Evolutionary conservation across 53 echinoderm and acorn worm species (phyloP), one percentile per base, ranked within the genome.

Genomic region (Holothuria scabra): DNA sequence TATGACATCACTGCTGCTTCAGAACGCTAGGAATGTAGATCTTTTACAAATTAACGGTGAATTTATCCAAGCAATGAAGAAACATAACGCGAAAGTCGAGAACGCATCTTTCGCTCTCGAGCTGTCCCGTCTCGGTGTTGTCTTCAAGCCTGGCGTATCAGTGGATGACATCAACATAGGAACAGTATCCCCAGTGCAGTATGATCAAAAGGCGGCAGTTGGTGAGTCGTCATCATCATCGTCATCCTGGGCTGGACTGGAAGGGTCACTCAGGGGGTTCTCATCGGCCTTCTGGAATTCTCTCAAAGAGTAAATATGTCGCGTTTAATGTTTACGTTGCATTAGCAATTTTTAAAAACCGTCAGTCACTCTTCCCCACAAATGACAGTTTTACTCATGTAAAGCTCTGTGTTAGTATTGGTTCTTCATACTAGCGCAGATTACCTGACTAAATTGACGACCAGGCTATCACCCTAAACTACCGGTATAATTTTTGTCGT

Each of bases 261-360:
- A 48, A 28, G 76, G 25, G 24, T 76, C 76, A 23, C 3, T 76
- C 24, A 48, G 49, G 52, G 76, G 29, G 29, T 76, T 76, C 5
- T 76, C 76, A 49, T 11, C 76, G 19, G 76, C 76, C 2, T 76
- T 76, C 28, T 76, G 76, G 76, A 76, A 76, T 26, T 48, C 76
- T 11, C 28, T 76, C 0, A 48, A 49, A 22, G 76, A 76, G 25
- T 76, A 48, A 76, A 41, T 41, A 5, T 41, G 7, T 41, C 41
- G 41, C 41, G 2, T 41, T 6, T 6, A 41, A 41, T 41, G 7
- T 41, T 8, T 41, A 41, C 10, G 41, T 41, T 41, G 2, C 41
- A n/a, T n/a, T n/a, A n/a, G n/a, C n/a, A n/a, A n/a, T n/a, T n/a
- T n/a, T n/a, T n/a, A n/a, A n/a, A n/a, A n/a, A n/a, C n/a, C n/a